A percentile compares a stretch with the other conserved stretches of the same genome.
Conservation (phyloP, 2,113 vertebrate species). For the Cheirogaleus medius region DNA sequence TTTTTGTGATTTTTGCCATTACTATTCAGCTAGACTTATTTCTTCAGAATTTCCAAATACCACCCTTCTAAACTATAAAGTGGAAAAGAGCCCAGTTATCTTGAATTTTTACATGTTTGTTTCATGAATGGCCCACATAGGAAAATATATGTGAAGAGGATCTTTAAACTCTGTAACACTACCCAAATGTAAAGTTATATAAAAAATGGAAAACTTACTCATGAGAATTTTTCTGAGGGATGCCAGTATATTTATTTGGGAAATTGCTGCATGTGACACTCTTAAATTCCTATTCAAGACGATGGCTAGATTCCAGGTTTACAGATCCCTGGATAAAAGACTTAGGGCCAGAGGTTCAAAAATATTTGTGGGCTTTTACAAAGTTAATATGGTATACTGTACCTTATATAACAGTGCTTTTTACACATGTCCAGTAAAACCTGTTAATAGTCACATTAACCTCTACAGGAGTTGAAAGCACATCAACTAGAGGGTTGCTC, state of each 20-base stretch:
- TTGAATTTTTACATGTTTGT: neutral
- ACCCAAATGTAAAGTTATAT: neutral
- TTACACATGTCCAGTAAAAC: neutral
- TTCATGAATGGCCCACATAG: neutral
- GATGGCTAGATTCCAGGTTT: neutral
- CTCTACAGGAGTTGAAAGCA: neutral
- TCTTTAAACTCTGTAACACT: neutral
- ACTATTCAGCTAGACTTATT: neutral
- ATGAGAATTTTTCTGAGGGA: neutral
- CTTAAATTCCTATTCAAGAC: neutral
- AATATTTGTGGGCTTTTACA: neutral
- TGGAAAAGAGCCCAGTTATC: neutral
- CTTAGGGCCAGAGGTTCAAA: neutral
- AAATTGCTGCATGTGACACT: neutral
- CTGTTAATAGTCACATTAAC: neutral
- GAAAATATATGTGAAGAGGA: neutral
- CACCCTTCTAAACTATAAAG: neutral
- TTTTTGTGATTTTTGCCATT: neutral
- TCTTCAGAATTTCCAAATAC: constrained; percentile 29
- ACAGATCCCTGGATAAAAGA: neutral
- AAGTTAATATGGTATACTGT: neutral
- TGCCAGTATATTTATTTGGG: neutral
- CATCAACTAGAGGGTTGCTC: neutral
- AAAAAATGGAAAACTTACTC: neutral
- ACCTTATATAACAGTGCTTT: neutral